Conservation (phyloP, 2,113 vertebrate species). For the Oreochromis spilurus region DNA sequence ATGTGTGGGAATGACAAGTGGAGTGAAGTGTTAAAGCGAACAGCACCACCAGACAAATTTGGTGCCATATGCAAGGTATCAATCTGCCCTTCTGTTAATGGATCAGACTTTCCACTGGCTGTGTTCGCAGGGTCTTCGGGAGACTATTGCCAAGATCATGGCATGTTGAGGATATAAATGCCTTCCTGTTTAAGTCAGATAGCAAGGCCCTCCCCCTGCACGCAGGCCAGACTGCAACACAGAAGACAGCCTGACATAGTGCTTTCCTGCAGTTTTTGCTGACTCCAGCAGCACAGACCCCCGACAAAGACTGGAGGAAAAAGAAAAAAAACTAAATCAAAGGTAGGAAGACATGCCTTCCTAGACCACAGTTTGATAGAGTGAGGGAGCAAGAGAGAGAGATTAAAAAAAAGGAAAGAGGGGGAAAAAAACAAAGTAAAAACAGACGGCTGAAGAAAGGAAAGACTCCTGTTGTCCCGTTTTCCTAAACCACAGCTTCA, state of each 20-base stretch:
- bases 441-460: conserved; percentile 37
- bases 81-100: conserved; percentile 36
- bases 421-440: conserved; percentile 6
- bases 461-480: conserved; percentile 48
- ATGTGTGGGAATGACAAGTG: neutral
- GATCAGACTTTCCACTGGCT: conserved; percentile 59
- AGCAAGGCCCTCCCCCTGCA: conserved; percentile 12
- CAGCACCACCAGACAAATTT: neutral
- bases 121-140: conserved; percentile 2
- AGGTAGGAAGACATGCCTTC: conserved; percentile 25
- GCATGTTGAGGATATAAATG: conserved; percentile 64
- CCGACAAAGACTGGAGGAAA: conserved; percentile 26
- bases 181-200: conserved; percentile 64
- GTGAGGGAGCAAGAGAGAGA: neutral
- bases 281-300: conserved; percentile 44
- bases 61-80: conserved; percentile 41
- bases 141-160: conserved; percentile 37
- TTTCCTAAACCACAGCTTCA: conserved; percentile 59
- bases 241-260: conserved; percentile 18
- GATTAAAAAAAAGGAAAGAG: neutral
- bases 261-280: conserved; percentile 46
- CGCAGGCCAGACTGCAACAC: conserved; percentile 12
- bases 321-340: conserved; percentile 43
- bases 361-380: conserved; percentile 35
- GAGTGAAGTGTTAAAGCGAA: conserved; percentile 15